Conservation (phyloP, 1,140 invertebrate species). For the Drosophila lacertosa region DNA sequence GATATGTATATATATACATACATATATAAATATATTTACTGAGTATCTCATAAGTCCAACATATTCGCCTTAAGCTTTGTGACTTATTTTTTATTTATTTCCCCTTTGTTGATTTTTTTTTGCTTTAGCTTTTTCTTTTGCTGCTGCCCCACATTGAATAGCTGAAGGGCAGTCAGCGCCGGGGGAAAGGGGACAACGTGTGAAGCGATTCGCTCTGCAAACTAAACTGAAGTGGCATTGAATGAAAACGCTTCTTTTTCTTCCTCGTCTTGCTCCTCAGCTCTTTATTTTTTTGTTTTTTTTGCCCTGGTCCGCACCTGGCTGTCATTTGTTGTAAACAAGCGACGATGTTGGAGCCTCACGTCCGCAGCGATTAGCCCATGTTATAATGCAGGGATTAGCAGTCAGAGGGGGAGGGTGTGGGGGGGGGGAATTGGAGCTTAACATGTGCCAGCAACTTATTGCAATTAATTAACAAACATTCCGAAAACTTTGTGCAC, state of each 20-base stretch:
- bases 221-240: constrained; percentile 59
- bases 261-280: constrained; percentile 9
- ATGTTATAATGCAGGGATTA: neutral
- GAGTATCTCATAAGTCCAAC: constrained; percentile 1
- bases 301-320: neutral
- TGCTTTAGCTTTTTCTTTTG: constrained; percentile 7
- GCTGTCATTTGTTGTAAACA: constrained; percentile 46
- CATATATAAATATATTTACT: neutral
- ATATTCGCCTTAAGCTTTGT: neutral
- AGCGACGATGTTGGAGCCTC: constrained; percentile 19
- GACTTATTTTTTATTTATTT: constrained; percentile 14
- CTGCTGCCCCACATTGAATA: constrained; percentile 24
- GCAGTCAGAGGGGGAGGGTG: neutral
- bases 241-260: constrained; percentile 57
- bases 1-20: no score
- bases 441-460: constrained; percentile 28
- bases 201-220: constrained; percentile 33
- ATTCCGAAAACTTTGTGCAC: constrained; percentile 35
- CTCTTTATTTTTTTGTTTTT: neutral
- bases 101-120: no score
- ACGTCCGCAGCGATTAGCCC: constrained; percentile 34
- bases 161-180: constrained; percentile 2
- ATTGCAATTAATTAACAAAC: constrained; percentile 59
- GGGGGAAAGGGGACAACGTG: constrained; percentile 20
- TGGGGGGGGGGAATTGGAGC: neutral